Evolutionary conservation across 2,113 vertebrate genomes (phyloP).

Genomic region (Oreochromis aureus): DNA sequence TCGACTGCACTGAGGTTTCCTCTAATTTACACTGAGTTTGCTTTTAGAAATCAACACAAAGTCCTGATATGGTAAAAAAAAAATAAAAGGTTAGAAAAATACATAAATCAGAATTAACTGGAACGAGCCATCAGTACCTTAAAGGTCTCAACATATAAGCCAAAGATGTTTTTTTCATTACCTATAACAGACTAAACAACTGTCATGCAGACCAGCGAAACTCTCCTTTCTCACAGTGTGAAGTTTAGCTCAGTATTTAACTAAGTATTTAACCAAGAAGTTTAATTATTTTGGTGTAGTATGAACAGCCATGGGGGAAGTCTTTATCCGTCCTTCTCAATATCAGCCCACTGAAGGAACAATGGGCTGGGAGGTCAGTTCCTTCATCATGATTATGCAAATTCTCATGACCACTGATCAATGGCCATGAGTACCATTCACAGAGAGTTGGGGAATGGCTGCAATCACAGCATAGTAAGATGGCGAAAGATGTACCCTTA

Average conservation of each 20-base stretch:
- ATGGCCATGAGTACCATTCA: too few relatives aligned
- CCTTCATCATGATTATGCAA: too few relatives aligned
- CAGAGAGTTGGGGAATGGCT: too few relatives aligned
- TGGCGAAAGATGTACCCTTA: too few relatives aligned
- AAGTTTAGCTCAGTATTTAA: not conserved
- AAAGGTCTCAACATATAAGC: not conserved
- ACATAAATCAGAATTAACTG: not conserved
- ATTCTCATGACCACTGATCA: too few relatives aligned
- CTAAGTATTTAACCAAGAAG: fast-evolving
- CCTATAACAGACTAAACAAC: not conserved
- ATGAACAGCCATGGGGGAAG: not conserved
- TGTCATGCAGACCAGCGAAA: not conserved
- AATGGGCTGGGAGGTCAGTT: too few relatives aligned
- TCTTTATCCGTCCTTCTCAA: not conserved
- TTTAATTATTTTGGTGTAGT: not conserved
- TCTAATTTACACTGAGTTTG: not conserved
- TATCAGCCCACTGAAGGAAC: not conserved
- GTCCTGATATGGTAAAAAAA: not conserved
- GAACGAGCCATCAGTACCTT: not conserved
- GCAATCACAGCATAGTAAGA: too few relatives aligned
- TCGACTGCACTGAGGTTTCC: not conserved
- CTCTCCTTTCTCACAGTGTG: not conserved
- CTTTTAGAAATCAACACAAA: not conserved
- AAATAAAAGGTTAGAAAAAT: not conserved
- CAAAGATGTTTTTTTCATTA: not conserved